phyloP scores from a whole-genome alignment of 2,888 invertebrate genomes.

The Tribolium freemani region DNA sequence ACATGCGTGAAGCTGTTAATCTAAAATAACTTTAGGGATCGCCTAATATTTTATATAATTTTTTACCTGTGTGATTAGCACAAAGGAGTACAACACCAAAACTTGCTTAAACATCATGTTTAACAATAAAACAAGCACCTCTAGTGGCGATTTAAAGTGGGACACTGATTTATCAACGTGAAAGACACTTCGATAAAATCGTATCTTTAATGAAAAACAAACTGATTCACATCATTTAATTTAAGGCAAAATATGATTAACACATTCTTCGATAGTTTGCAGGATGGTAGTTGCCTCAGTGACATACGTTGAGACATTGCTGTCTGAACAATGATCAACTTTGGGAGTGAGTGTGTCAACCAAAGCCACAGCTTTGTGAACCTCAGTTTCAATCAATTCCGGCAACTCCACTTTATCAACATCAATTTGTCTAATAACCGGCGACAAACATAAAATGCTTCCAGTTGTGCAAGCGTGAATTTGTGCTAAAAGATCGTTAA shows the following conservation, averaged over 20 bases:
- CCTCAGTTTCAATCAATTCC: neutral
- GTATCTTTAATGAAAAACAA: neutral
- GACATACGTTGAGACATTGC: neutral
- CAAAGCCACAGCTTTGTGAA: neutral
- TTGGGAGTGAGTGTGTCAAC: neutral
- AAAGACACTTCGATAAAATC: neutral
- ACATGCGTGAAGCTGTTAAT: neutral
- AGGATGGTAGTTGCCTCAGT: neutral
- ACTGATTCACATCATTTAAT: neutral
- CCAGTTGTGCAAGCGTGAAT: neutral
- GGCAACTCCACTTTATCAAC: slow-evolving; percentile 3
- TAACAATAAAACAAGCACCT: neutral
- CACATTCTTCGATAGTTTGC: neutral
- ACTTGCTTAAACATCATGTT: neutral
- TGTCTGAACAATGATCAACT: neutral
- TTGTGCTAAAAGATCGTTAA: neutral
- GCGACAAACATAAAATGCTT: neutral
- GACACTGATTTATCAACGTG: neutral
- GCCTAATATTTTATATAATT: neutral
- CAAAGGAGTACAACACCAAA: neutral
- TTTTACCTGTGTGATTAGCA: neutral
- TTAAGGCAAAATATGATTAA: neutral
- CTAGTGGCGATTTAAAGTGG: no score
- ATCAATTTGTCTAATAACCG: slow-evolving; percentile 2
- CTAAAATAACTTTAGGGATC: neutral